Evolutionary conservation across 2,113 vertebrate species (phyloP).

Genomic region (Rissa tridactyla): DNA sequence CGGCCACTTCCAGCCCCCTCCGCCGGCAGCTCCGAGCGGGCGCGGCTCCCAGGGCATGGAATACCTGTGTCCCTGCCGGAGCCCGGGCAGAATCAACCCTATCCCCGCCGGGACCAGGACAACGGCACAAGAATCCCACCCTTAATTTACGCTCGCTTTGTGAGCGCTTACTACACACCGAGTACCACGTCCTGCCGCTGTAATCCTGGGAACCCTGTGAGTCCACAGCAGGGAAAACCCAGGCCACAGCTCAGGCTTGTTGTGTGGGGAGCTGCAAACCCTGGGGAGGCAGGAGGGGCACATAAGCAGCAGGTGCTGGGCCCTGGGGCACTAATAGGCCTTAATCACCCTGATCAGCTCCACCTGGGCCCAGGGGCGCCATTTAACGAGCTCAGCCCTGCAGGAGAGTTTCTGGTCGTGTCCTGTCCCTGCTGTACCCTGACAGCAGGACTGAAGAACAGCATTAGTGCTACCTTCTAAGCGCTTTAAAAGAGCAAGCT

Average conservation of each 20-base stretch:
- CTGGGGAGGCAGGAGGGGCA: neutral
- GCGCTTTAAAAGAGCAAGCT: neutral
- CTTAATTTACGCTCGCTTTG: neutral
- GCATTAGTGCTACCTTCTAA: accelerated
- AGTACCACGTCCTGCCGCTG: neutral
- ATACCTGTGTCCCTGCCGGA: no score
- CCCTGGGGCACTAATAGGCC: neutral
- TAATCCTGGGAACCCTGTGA: neutral
- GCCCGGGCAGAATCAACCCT: no score
- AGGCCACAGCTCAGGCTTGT: neutral
- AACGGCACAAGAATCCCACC: neutral
- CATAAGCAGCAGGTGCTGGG: neutral
- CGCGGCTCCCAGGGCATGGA: no score
- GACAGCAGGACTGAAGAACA: accelerated
- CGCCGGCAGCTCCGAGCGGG: no score
- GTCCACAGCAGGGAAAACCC: neutral
- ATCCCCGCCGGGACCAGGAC: no score
- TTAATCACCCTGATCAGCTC: neutral
- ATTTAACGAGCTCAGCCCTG: neutral
- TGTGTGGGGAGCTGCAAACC: neutral
- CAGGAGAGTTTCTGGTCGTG: accelerated
- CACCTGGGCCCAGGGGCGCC: neutral
- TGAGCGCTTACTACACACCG: neutral
- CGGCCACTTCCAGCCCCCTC: no score
- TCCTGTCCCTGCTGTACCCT: neutral